Evolutionary conservation across 2,113 vertebrate species (phyloP), one percentile per base, ranked within the genome.

Genomic region (Willisornis vidua): DNA sequence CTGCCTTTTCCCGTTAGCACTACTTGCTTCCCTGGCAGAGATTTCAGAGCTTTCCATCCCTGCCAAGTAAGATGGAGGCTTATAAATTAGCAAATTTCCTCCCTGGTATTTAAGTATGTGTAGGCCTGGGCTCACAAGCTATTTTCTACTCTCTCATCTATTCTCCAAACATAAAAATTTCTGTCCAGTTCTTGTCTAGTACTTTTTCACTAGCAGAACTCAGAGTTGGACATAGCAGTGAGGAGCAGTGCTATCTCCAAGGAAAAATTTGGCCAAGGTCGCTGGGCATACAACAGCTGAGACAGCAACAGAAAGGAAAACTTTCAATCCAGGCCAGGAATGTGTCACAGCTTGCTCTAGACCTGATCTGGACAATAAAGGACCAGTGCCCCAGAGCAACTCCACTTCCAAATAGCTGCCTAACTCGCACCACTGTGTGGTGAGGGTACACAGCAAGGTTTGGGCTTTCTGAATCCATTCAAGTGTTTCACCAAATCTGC

Each of bases 261-360:
- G 77, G 41, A 75, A 45, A 92, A 94, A 79, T n/a, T 68, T 61
- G 45, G 63, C 39, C 73, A 63, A 74, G 57, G 52, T 59, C 3
- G 0, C 48, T 0, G 0, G 24, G 35, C 39, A 8, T 14, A 12
- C 25, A 62, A 43, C 0, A 0, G 16, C 46, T 61, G 55, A 93
- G 46, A 82, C 33, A 19, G 71, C 1, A 4, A 19, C 19, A 55
- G 62, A 73, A 78, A 75, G 49, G 26, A 79, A 83, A 88, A 43
- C 62, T 55, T 61, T 54, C 25, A 26, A 0, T 33, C 12, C 51
- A 58, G 54, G 63, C 75, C 65, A 76, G 46, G 67, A 93, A 92
- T 3, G 15, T 19, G 15, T 83, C 78, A 54, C 72, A 58, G n/a
- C 39, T 70, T 52, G 14, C 59, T 86, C 79, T 88, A 62, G 54